Evolutionary conservation across 2,797 vertebrate species (phyloP).

Genomic region (Ctenosaura bakeri): DNA sequence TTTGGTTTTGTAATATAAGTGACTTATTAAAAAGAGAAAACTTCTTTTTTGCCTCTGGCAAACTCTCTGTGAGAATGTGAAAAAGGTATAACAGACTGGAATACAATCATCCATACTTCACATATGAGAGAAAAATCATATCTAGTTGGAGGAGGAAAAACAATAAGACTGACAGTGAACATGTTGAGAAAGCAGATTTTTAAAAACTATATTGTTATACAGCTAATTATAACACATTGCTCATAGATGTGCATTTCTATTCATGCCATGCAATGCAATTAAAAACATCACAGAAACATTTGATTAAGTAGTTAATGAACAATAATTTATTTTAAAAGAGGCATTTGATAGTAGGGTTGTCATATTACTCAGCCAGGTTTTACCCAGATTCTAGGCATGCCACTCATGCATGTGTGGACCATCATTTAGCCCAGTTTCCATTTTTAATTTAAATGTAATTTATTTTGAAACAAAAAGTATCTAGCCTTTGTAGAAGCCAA

Average conservation of each 20-base stretch:
- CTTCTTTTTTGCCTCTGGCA: slow-evolving; percentile 50
- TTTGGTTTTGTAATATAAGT: slow-evolving; percentile 54
- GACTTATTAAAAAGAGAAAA: slow-evolving; percentile 66
- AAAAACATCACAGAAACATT: slow-evolving; percentile 38
- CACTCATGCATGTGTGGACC: too few species aligned
- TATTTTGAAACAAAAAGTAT: too few species aligned
- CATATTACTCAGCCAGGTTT: too few species aligned
- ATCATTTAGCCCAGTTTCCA: too few species aligned
- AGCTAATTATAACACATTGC: slow-evolving; percentile 28
- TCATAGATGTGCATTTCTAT: slow-evolving; percentile 44
- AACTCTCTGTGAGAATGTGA: slow-evolving; percentile 10
- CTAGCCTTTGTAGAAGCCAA: too few species aligned
- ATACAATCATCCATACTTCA: slow-evolving; percentile 69
- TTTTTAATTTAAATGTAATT: too few species aligned
- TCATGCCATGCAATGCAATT: slow-evolving; percentile 58
- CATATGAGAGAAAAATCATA: slow-evolving; percentile 66
- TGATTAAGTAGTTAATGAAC: background rate
- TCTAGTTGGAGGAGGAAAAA: slow-evolving; percentile 54
- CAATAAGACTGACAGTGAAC: slow-evolving; percentile 62
- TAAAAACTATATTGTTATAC: slow-evolving; percentile 47
- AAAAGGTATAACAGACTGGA: slow-evolving; percentile 65
- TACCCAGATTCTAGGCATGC: too few species aligned
- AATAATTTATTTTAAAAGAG: background rate
- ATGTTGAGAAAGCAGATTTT: slow-evolving; percentile 39
- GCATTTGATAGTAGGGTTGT: background rate